Evolutionary conservation across 2,888 invertebrate species (phyloP).

Genomic region (Carabus problematicus): DNA sequence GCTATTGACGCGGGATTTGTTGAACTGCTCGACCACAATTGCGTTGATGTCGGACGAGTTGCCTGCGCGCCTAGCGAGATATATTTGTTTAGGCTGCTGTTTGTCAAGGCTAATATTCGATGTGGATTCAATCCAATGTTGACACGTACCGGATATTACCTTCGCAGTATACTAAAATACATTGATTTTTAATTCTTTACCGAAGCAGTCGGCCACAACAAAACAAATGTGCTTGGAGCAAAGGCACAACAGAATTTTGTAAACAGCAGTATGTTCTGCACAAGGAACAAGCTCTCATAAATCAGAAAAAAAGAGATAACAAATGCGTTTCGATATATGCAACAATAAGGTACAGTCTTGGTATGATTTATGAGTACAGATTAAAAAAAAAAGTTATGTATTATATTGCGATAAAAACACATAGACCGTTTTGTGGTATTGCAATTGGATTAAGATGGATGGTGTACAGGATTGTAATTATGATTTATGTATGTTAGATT

Average conservation of each 20-base stretch:
- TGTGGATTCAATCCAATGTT: constrained; percentile 32
- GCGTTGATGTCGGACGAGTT: background rate
- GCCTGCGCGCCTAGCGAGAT: background rate
- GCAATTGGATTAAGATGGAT: constrained; percentile 38
- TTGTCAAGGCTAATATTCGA: constrained; percentile 25
- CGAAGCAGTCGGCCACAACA: too few relatives aligned
- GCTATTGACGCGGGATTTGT: background rate
- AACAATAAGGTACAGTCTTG: constrained; percentile 13
- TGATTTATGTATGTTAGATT: constrained; percentile 35
- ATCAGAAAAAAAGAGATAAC: background rate
- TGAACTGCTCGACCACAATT: background rate
- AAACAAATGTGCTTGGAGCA: too few relatives aligned
- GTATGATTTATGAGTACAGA: constrained; percentile 10
- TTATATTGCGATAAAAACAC: background rate
- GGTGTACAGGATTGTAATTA: constrained; percentile 18
- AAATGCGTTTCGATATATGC: constrained; percentile 7
- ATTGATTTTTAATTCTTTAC: constrained; percentile 21
- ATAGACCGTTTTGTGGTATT: constrained; percentile 14
- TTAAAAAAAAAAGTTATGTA: too few relatives aligned
- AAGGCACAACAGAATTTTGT: too few relatives aligned
- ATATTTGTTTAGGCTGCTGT: constrained; percentile 7
- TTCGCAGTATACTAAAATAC: constrained; percentile 18
- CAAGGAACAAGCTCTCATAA: background rate
- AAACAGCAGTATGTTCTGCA: too few relatives aligned
- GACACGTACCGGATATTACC: constrained; percentile 32